Base-by-base conservation (phyloP, 1,140 invertebrate species). In the Gonatopus flavifemur region DNA sequence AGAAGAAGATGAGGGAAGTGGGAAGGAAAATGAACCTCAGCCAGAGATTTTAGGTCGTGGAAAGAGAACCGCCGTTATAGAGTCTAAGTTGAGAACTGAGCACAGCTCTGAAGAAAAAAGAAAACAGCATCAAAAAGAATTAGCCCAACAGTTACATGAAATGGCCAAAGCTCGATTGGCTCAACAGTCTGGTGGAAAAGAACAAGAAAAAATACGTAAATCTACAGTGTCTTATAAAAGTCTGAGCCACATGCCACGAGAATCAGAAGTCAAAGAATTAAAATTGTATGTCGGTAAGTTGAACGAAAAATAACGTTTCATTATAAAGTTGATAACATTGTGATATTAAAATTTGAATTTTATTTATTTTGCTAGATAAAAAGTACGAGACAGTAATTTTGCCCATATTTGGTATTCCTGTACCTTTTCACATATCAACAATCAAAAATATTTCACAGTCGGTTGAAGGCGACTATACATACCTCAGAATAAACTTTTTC, bases 391-490 rank as follows among this genome's bases (percentile, higher is more conserved):
- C 95, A 9, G 88, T 99, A 10, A 97, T 99, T 49, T 75, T 99
- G 50, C 97, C 97, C 0, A 86, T 99, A 58, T 98, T 95, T 81
- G 96, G 96, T 41, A 83, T 95, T 33, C 90, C 95, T 6, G 93
- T 96, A 53, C 96, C 97, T 46, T 99, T 98, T 75, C 97, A 99
- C 71, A 99, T 99, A 73, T 96, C 95, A 0, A 98, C 94, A 3
- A 95, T 99, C 38, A 99, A 99, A 80, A 98, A 98, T 74, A 97
- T 98, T 67, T 96, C 94, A 19, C 94, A 97, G 70, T 96, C 93
- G 1, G 93, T 98, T 15, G 97, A 99, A 80, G 98, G 98, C 25
- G 96, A 99, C 75, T 98, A 98, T 71, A 98, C 96, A 0, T 99
- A 98, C 79, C 85, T 99, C 49, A 86, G 98, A 70, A 93, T 99